Base-by-base conservation (phyloP, 2,113 vertebrate species). In the Glaucidium brasilianum region DNA sequence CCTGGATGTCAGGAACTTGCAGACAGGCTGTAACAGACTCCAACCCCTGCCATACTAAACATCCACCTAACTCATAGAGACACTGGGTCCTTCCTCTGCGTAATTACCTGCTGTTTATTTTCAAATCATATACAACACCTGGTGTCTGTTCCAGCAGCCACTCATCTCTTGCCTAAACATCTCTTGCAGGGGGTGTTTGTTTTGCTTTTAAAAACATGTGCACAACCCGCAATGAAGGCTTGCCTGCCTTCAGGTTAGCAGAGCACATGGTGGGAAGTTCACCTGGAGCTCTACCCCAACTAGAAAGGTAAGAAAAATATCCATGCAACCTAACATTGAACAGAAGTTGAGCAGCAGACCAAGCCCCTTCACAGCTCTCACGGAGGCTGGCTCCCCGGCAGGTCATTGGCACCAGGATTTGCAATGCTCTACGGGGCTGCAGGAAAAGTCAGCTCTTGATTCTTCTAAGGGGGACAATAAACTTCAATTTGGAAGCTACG, bases 271-370 rank as follows among this genome's bases (percentile, higher is more conserved):
- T 16, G 6, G 25, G 35, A 78, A 22, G 64, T 16, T 56, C 53
- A 50, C 14, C 35, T 11, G 3, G 6, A 87, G n/a, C 58, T 77
- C 50, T 49, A 34, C 22, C 18, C 25, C 50, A 73, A 3, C 23
- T 10, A 64, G 35, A 79, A 88, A 12, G 2, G 5, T 3, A 35
- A 59, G 34, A 49, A 52, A 64, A 11, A 50, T 4, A 52, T 3
- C 59, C 41, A 15, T 50, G n/a, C 3, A 0, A 67, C 39, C 49
- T 17, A 45, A 10, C 14, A 43, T 5, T 0, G 1, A 73, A 17
- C 12, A 41, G 23, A 43, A 41, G 19, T 29, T 81, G 12, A 71
- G 32, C 68, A 93, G 55, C 64, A 79, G 67, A 55, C 9, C 75
- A n/a, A 86, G 50, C 27, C 73, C 41, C 69, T n/a, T n/a, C 15